phyloP scores from a whole-genome alignment of 2,888 invertebrate species.

The Cancer borealis region DNA sequence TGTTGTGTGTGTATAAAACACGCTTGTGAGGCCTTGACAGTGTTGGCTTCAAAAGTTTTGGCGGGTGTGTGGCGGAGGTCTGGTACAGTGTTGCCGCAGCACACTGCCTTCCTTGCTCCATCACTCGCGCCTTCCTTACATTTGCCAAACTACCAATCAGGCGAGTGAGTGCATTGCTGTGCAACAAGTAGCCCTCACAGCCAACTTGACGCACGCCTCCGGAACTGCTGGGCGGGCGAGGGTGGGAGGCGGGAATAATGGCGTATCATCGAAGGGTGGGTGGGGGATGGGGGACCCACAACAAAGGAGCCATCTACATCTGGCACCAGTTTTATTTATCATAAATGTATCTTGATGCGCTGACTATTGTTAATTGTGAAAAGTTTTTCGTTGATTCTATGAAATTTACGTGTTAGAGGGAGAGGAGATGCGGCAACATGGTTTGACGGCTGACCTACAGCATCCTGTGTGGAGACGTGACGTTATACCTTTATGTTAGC shows the following conservation, averaged over 20 bases:
- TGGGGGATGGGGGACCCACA: constrained; percentile 33
- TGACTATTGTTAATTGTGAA: constrained; percentile 47
- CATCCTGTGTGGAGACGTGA: constrained; percentile 61
- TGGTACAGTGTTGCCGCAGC: constrained; percentile 62
- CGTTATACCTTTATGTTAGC: constrained; percentile 11
- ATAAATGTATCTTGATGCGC: constrained; percentile 48
- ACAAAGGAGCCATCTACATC: constrained; percentile 55
- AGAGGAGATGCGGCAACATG: constrained; percentile 65
- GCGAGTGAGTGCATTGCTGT: constrained; percentile 76
- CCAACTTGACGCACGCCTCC: constrained; percentile 64
- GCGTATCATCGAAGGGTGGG: constrained; percentile 51
- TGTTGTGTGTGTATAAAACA: constrained; percentile 56
- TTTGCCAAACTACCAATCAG: constrained; percentile 77
- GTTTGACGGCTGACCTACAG: constrained; percentile 64
- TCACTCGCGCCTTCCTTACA: constrained; percentile 71
- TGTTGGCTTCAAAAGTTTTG: constrained; percentile 72
- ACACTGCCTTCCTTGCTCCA: constrained; percentile 45
- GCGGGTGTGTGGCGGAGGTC: constrained; percentile 63
- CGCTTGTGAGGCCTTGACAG: constrained; percentile 14
- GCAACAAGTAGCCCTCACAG: constrained; percentile 75
- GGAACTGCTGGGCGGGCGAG: constrained; percentile 47
- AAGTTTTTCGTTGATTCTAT: not conserved
- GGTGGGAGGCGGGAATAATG: constrained; percentile 53
- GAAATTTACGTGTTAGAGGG: not conserved
- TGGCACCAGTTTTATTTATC: constrained; percentile 39